phyloP scores from a whole-genome alignment of 1,140 invertebrate species.

The Cyclina sinensis region DNA sequence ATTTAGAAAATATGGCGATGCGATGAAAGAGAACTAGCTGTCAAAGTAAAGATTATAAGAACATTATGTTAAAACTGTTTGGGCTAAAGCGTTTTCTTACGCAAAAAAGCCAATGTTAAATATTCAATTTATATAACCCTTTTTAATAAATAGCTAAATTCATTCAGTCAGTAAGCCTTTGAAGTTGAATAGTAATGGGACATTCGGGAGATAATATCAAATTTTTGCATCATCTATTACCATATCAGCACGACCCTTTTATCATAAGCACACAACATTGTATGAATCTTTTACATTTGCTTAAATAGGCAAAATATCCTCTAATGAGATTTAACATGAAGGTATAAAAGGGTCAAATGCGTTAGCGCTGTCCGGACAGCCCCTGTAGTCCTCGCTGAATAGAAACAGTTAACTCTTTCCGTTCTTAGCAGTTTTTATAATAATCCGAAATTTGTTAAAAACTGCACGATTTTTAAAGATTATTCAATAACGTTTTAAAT shows the following conservation, averaged over 20 bases:
- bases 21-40: too few relatives aligned
- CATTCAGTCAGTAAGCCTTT: neutral
- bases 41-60: too few relatives aligned
- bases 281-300: neutral
- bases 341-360: neutral
- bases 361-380: neutral
- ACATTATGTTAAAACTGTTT: neutral
- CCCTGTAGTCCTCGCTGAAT: neutral
- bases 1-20: too few relatives aligned
- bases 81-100: neutral
- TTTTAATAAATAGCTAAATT: slow-evolving; percentile 10
- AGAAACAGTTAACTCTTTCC: neutral
- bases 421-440: neutral
- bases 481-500: too few relatives aligned
- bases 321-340: neutral
- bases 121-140: neutral
- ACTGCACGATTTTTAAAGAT: too few relatives aligned
- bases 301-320: slow-evolving; percentile 4
- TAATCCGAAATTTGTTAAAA: too few relatives aligned
- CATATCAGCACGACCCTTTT: neutral
- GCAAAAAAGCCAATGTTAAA: neutral
- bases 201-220: slow-evolving; percentile 2
- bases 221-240: slow-evolving; percentile 44
- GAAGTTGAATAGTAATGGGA: neutral
- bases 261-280: neutral